These are phyloP conservation scores for Chrysopilus asiliformis DNA, from an alignment of 2,888 invertebrate species.

Conservation along the genomic window DNA sequence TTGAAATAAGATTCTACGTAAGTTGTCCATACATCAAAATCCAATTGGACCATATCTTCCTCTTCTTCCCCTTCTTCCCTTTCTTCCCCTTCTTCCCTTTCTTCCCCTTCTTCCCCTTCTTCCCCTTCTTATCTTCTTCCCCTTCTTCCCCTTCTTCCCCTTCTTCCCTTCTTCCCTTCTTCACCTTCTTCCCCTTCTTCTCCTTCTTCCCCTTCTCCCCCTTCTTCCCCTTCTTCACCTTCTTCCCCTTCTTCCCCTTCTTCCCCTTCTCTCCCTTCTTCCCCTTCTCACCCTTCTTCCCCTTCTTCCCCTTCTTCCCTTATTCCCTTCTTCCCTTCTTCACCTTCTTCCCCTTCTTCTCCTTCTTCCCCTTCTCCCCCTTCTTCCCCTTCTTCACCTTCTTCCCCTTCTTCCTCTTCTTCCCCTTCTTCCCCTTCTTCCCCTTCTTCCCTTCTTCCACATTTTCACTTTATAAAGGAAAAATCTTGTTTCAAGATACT, in stretches of 20 bases:
- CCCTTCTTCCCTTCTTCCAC: neutral
- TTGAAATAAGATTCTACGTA: too few species aligned
- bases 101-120: neutral
- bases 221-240: neutral
- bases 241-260: neutral
- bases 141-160: neutral
- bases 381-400: neutral
- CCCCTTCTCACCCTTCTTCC: neutral
- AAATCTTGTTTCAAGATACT: too few species aligned
- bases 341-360: neutral
- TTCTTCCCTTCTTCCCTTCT: neutral
- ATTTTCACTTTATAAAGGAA: neutral
- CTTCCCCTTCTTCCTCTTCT: neutral
- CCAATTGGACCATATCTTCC: too few species aligned
- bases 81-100: neutral
- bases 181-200: neutral
- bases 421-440: neutral
- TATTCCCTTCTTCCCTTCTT: neutral
- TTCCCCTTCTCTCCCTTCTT: neutral
- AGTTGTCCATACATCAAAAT: too few species aligned
- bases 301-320: neutral
- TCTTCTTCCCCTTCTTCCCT: neutral
- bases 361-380: neutral
- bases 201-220: neutral
- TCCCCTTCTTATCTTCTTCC: neutral